Conservation (phyloP, 2,888 invertebrate genomes). For the Monoplex corrugatus region DNA sequence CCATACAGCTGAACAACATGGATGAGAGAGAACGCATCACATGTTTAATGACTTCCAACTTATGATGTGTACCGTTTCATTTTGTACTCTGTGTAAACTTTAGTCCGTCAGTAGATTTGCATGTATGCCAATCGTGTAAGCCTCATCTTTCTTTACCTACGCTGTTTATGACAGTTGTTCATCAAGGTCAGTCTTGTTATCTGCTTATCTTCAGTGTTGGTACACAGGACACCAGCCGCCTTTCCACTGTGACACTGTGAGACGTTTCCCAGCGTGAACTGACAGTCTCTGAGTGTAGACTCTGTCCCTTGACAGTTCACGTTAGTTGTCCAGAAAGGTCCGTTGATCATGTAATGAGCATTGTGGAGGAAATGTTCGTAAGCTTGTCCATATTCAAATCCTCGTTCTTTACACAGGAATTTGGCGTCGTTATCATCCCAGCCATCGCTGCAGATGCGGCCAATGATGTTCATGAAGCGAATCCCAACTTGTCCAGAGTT, state of each 20-base stretch:
- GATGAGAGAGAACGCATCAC: no score
- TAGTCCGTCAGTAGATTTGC: no score
- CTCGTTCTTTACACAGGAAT: constrained; percentile 70
- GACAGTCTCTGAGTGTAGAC: constrained; percentile 65
- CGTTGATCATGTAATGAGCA: constrained; percentile 63
- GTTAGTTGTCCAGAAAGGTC: constrained; percentile 85
- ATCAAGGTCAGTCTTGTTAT: no score
- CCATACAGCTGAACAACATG: no score
- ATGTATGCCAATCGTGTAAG: no score
- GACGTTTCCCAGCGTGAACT: constrained; percentile 65
- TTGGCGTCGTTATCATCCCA: constrained; percentile 72
- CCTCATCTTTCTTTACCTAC: no score
- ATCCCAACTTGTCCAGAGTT: constrained; percentile 71
- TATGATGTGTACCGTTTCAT: no score
- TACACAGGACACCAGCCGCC: constrained; percentile 73
- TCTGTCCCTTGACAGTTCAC: constrained; percentile 73
- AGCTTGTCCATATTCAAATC: constrained; percentile 69
- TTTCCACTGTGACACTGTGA: constrained; percentile 64
- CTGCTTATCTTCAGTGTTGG: constrained; percentile 64
- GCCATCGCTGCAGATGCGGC: constrained; percentile 71
- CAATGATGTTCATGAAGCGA: constrained; percentile 66
- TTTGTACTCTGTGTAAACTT: no score
- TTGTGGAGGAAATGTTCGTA: constrained; percentile 69
- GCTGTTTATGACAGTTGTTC: no score
- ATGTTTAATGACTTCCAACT: no score